Evolutionary conservation across 2,113 vertebrate species (phyloP).

Genomic region (Accipiter cooperii): DNA sequence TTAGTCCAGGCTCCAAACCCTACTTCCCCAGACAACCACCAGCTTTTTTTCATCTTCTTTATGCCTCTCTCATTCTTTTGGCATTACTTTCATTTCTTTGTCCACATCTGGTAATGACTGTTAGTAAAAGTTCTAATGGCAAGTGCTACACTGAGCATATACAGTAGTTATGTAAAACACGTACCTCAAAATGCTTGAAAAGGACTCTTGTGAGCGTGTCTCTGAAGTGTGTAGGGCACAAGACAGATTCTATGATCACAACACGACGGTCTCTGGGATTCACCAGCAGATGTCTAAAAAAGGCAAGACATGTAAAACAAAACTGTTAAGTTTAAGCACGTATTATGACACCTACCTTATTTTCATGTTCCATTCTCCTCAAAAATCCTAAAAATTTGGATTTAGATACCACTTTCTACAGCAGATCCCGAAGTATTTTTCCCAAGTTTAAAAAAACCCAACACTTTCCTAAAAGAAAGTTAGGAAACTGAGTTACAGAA

Average conservation of each 20-base stretch:
- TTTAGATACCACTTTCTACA: background rate
- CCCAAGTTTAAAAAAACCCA: background rate
- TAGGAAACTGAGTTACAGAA: background rate
- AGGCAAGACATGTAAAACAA: background rate
- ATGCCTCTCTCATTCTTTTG: background rate
- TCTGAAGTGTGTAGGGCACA: slow-evolving; percentile 96
- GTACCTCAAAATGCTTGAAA: slow-evolving; percentile 98
- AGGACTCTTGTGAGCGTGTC: slow-evolving; percentile 94
- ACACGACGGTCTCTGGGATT: slow-evolving; percentile 96
- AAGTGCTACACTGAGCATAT: background rate
- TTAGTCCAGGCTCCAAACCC: background rate
- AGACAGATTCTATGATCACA: slow-evolving; percentile 92
- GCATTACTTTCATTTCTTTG: background rate
- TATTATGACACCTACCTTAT: background rate
- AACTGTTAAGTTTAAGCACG: background rate
- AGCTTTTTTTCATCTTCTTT: background rate
- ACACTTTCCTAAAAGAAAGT: background rate
- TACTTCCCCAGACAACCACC: background rate
- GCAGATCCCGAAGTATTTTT: background rate
- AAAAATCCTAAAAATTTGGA: background rate
- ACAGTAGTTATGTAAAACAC: rapidly evolving
- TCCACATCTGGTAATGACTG: background rate
- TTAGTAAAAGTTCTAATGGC: background rate
- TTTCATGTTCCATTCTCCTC: background rate
- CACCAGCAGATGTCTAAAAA: slow-evolving; percentile 89